Evolutionary conservation across 2,797 vertebrate genomes (phyloP).

Genomic region (Gorsachius magnificus): DNA sequence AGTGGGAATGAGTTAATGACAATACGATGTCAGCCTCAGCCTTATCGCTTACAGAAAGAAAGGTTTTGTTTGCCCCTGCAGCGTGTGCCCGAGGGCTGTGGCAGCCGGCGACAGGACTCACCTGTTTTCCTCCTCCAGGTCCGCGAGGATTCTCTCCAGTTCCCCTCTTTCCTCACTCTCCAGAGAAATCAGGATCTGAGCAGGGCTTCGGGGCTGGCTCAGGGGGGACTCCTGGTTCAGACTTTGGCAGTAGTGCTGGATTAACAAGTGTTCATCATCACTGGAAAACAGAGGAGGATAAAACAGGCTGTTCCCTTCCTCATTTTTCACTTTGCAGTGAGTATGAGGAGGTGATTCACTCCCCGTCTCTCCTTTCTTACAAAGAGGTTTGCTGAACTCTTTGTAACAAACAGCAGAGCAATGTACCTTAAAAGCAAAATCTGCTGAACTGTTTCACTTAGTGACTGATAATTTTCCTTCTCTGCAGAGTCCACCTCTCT

Average conservation of each 20-base stretch:
- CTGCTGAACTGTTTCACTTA: background rate
- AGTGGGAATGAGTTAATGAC: background rate
- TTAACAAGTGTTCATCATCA: conserved; percentile 99
- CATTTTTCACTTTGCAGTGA: background rate
- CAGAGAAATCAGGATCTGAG: conserved; percentile 99
- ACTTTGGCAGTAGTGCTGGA: conserved; percentile 99
- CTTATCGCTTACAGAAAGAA: background rate
- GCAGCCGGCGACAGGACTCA: conserved; percentile 66
- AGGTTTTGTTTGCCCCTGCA: background rate
- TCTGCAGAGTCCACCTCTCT: background rate
- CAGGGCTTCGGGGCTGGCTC: conserved; percentile 97
- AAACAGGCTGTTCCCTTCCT: conserved; percentile 16
- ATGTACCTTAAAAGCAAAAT: conserved; percentile 17
- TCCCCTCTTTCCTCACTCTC: conserved; percentile 98
- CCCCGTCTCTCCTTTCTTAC: background rate
- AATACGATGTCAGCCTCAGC: background rate
- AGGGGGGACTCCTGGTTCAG: conserved; percentile 98
- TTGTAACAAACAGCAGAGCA: background rate
- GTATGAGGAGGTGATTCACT: background rate
- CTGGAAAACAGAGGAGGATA: conserved; percentile 76
- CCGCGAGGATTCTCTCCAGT: conserved; percentile 93
- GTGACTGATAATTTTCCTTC: background rate
- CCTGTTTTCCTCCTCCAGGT: conserved; percentile 99
- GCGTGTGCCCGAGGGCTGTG: accelerated
- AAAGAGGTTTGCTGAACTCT: conserved; percentile 26